Conservation (phyloP, 2,888 invertebrate genomes). For the Nasonia oneida region DNA sequence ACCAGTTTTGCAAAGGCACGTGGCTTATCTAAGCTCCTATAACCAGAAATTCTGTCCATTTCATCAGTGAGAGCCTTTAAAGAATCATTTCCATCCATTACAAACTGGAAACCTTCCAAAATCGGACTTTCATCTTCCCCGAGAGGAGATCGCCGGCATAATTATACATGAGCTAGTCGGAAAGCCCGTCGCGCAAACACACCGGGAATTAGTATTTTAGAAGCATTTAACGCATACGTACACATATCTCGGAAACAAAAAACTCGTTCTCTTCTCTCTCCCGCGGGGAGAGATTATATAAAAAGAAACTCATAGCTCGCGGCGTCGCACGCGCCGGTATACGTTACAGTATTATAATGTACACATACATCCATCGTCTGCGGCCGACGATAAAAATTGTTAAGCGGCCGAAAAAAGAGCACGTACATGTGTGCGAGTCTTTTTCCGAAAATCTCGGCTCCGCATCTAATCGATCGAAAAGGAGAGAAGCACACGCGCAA, state of each 20-base stretch:
- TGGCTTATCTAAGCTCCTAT: not conserved
- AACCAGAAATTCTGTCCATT: not conserved
- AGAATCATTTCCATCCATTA: conserved; percentile 15
- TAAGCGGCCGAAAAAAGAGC: conserved; percentile 13
- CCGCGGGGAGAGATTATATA: not conserved
- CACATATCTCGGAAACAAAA: not conserved
- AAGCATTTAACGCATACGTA: conserved; percentile 6
- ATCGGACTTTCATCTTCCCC: conserved; percentile 2
- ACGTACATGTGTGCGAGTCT: not conserved
- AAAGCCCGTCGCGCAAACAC: not conserved
- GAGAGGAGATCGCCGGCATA: not conserved
- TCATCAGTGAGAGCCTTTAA: not conserved
- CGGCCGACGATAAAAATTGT: conserved; percentile 27
- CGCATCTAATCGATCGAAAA: conserved; percentile 22
- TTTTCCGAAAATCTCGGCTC: not conserved
- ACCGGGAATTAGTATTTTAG: conserved; percentile 18
- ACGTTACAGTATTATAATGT: not conserved
- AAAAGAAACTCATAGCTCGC: conserved; percentile 11
- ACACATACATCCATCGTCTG: not conserved
- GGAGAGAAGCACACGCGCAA: not conserved
- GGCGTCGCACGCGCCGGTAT: not conserved
- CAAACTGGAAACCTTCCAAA: not conserved
- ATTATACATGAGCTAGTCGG: conserved; percentile 6
- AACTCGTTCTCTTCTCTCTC: conserved; percentile 17
- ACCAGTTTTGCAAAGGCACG: not conserved